Conservation (phyloP, 2,888 invertebrate genomes). For the Noctua fimbriata region DNA sequence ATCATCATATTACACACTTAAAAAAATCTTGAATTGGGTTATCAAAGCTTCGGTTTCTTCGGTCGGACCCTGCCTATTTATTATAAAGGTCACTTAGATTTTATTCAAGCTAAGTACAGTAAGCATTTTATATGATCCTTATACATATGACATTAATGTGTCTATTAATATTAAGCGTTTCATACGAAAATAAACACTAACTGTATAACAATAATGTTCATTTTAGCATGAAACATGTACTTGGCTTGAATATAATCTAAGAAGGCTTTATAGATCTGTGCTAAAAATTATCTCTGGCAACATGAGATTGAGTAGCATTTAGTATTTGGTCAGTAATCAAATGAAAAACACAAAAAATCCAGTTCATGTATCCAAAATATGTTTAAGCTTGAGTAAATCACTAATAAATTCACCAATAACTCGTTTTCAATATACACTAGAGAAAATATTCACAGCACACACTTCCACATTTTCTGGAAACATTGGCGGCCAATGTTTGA, state of each 20-base stretch:
- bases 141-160: not conserved
- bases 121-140: not conserved
- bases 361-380: slow-evolving; percentile 23
- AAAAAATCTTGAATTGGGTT: too few relatives aligned
- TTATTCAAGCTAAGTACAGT: not conserved
- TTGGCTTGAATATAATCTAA: not conserved
- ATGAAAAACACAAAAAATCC: slow-evolving; percentile 17
- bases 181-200: not conserved
- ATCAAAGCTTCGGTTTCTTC: not conserved
- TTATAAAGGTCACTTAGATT: not conserved
- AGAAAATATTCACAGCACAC: slow-evolving; percentile 58
- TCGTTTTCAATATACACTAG: slow-evolving; percentile 57
- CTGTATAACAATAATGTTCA: fast-evolving
- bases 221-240: not conserved
- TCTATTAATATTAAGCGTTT: not conserved
- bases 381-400: slow-evolving; percentile 45
- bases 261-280: not conserved
- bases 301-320: not conserved
- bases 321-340: slow-evolving; percentile 13
- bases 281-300: too few relatives aligned
- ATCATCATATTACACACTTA: too few relatives aligned
- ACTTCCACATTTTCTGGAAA: slow-evolving; percentile 32
- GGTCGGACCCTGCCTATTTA: not conserved
- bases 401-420: slow-evolving; percentile 38
- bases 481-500: slow-evolving; percentile 51